Conservation (phyloP, 2,797 vertebrate species). For the Telmatherina bonti region DNA sequence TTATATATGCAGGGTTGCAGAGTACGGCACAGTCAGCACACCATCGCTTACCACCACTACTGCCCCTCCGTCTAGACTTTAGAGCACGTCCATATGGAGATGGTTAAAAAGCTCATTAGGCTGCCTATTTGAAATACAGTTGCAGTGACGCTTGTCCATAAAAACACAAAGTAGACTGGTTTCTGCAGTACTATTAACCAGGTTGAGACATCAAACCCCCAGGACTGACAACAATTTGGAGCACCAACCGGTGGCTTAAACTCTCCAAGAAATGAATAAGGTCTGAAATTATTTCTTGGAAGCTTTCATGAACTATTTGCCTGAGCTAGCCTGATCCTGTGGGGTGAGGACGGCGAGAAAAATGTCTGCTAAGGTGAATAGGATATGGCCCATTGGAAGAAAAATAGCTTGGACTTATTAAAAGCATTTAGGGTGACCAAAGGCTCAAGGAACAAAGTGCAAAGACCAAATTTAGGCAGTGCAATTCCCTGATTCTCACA, state of each 20-base stretch:
- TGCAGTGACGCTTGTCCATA: constrained; percentile 85
- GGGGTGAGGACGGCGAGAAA: constrained; percentile 73
- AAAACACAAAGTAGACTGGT: constrained; percentile 81
- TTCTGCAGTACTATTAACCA: constrained; percentile 77
- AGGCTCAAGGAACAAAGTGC: constrained; percentile 46
- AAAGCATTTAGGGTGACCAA: constrained; percentile 61
- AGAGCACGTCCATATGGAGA: constrained; percentile 82
- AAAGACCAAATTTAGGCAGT: constrained; percentile 47
- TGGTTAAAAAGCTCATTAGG: constrained; percentile 87
- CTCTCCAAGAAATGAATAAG: constrained; percentile 70
- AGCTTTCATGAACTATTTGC: constrained; percentile 61
- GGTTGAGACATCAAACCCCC: constrained; percentile 74
- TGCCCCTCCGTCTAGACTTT: constrained; percentile 77
- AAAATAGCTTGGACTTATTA: constrained; percentile 69
- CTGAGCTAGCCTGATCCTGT: constrained; percentile 65
- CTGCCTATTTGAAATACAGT: constrained; percentile 84
- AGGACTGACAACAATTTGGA: constrained; percentile 78
- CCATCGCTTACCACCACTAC: constrained; percentile 72
- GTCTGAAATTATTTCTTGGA: constrained; percentile 70
- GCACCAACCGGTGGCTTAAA: constrained; percentile 65
- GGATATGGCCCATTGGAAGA: constrained; percentile 73
- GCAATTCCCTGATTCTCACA: constrained; percentile 31
- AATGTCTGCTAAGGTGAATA: constrained; percentile 74
- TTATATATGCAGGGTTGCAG: constrained; percentile 69
- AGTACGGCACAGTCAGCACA: constrained; percentile 79